These are phyloP conservation scores for Oppia nitens DNA, from an alignment of 1,140 invertebrate species.

Conservation along the genomic window DNA sequence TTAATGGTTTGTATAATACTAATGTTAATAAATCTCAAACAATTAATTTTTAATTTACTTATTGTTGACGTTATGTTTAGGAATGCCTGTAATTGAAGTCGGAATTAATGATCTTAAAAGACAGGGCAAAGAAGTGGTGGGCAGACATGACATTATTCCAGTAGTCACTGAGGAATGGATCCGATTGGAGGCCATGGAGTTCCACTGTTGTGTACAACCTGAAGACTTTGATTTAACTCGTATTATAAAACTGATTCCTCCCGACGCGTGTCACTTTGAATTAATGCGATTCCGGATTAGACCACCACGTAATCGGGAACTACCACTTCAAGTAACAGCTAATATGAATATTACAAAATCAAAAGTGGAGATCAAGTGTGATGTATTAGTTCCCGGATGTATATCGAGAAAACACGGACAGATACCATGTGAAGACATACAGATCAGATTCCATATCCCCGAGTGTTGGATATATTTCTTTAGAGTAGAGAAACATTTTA, in stretches of 20 bases:
- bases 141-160: constrained; percentile 95
- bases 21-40: not conserved
- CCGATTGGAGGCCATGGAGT: constrained; percentile 77
- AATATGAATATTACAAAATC: constrained; percentile 26
- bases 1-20: constrained; percentile 34
- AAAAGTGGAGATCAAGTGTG: constrained; percentile 32
- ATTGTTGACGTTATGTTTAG: constrained; percentile 28
- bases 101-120: constrained; percentile 91
- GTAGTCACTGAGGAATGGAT: constrained; percentile 99
- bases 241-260: constrained; percentile 63
- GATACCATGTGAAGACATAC: constrained; percentile 91
- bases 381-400: constrained; percentile 89
- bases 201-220: constrained; percentile 81
- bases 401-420: constrained; percentile 75
- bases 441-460: constrained; percentile 89
- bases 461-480: constrained; percentile 99
- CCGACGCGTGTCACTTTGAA: constrained; percentile 96
- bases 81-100: constrained; percentile 87
- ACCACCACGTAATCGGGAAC: constrained; percentile 86
- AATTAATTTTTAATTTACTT: constrained; percentile 28
- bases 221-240: constrained; percentile 72
- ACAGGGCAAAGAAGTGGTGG: constrained; percentile 96
- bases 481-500: constrained; percentile 91
- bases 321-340: constrained; percentile 84
- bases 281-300: constrained; percentile 88